Percentiles rank a stretch among this genome's conserved stretches.
phyloP scores from a whole-genome alignment of 2,113 vertebrate genomes.

The Delphinus delphis region DNA sequence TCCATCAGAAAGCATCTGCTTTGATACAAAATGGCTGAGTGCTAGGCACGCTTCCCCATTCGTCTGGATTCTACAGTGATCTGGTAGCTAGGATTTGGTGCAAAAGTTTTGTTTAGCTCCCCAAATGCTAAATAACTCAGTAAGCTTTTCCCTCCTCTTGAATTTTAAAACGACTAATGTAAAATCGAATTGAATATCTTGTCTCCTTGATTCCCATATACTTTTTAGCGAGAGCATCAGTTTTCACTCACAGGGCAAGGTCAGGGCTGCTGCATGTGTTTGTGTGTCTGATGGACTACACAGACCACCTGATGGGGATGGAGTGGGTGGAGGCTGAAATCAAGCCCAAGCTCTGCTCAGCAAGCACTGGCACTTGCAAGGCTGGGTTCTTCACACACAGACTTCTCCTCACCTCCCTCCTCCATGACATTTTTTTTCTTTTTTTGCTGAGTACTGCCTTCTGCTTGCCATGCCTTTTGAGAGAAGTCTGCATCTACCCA shows the following conservation, averaged over 20 bases:
- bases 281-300: neutral
- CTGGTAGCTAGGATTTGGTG: neutral
- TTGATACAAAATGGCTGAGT: neutral
- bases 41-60: neutral
- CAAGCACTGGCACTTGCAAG: neutral
- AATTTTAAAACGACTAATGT: slow-evolving; percentile 30
- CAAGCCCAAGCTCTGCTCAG: neutral
- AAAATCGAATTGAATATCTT: neutral
- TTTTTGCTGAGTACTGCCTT: neutral
- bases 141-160: neutral
- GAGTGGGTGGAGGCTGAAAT: neutral
- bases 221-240: neutral
- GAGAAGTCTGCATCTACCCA: neutral
- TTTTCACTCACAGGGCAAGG: neutral
- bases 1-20: neutral
- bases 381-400: neutral
- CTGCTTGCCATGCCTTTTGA: neutral
- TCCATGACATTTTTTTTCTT: neutral
- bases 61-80: neutral
- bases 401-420: no score
- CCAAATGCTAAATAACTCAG: neutral
- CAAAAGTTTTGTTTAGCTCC: neutral
- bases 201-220: neutral
- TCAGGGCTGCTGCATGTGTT: neutral
- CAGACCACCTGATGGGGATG: neutral